Evolutionary conservation across 2,113 vertebrate genomes (phyloP).

Genomic region (Pitta sordida): DNA sequence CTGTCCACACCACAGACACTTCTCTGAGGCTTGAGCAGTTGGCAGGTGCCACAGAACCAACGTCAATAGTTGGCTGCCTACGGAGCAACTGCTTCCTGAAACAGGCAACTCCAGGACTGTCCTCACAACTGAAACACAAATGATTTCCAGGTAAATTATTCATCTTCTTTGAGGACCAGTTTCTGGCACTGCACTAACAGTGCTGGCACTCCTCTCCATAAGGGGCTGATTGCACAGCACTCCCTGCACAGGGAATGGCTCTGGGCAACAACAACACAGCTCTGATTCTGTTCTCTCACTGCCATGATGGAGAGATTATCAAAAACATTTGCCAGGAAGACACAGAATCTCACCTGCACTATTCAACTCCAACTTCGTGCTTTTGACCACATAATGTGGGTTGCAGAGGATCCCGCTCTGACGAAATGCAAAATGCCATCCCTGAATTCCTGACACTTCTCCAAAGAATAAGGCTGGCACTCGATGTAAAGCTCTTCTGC

Average conservation of each 20-base stretch:
- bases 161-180: background rate
- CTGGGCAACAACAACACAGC: background rate
- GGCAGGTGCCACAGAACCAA: background rate
- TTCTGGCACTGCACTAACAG: background rate
- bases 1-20: background rate
- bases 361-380: background rate
- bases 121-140: background rate
- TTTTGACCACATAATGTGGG: accelerated
- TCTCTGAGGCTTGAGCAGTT: background rate
- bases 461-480: background rate
- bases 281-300: background rate
- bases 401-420: background rate
- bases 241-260: background rate
- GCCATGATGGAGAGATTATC: background rate
- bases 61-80: background rate
- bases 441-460: background rate
- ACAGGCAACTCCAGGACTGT: background rate
- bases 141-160: background rate
- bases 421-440: background rate
- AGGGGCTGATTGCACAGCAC: background rate
- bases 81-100: background rate
- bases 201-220: background rate
- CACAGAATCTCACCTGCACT: background rate
- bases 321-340: background rate
- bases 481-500: background rate